These are phyloP conservation scores for Phalacrocorax brasilianus DNA, from an alignment of 2,113 vertebrate genomes.

Conservation along the genomic window DNA sequence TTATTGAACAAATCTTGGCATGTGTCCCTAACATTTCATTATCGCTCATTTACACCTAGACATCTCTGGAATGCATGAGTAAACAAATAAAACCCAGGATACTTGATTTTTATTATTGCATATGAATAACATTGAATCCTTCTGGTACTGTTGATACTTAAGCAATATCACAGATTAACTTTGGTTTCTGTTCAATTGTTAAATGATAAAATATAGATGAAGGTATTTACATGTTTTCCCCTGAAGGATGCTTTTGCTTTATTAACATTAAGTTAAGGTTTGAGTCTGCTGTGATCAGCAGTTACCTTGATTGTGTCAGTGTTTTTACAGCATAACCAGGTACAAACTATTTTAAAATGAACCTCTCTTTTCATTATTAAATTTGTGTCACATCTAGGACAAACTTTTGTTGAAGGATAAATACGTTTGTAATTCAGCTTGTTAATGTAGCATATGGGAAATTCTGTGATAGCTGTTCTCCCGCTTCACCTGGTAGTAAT, in stretches of 20 bases:
- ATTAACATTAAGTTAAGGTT: background rate
- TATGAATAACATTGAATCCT: background rate
- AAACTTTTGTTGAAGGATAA: background rate
- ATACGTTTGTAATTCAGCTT: background rate
- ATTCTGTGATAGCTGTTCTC: background rate
- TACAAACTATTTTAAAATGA: background rate
- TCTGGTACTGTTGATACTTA: background rate
- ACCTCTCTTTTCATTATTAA: background rate
- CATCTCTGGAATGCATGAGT: background rate
- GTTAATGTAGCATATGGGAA: background rate
- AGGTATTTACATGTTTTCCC: background rate
- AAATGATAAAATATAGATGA: background rate
- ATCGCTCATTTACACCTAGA: background rate
- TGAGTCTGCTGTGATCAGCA: background rate
- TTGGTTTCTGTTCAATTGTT: background rate
- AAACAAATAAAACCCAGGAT: background rate
- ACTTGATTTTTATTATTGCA: background rate
- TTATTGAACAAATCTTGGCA: background rate
- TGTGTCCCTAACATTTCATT: background rate
- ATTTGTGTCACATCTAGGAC: background rate
- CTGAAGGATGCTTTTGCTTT: background rate
- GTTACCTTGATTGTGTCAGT: background rate
- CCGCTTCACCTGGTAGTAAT: background rate
- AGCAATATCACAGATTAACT: background rate
- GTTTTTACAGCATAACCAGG: background rate